A percentile compares a stretch with the other conserved stretches of the same genome.
These are phyloP conservation scores for Synanthedon andrenaeformis DNA, from an alignment of 2,888 invertebrate genomes.

Conservation along the genomic window DNA sequence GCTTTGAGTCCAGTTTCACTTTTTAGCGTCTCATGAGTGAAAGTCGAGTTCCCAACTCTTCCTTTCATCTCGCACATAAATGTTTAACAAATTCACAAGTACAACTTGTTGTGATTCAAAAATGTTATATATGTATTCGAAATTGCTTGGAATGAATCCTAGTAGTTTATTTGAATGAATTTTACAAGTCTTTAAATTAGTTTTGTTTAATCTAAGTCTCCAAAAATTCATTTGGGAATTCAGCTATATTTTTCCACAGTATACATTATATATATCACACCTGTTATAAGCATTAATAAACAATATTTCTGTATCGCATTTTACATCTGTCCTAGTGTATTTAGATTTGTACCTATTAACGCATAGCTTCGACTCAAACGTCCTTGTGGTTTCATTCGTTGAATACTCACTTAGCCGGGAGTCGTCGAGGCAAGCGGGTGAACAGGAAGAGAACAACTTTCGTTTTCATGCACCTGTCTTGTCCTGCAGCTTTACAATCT, in stretches of 20 bases:
- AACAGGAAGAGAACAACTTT: constrained; percentile 70
- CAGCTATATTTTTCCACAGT: no score
- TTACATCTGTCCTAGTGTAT: neutral
- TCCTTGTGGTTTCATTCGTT: constrained; percentile 25
- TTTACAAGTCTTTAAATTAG: no score
- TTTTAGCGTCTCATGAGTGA: constrained; percentile 60
- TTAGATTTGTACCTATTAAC: constrained; percentile 5
- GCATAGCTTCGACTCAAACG: constrained; percentile 12
- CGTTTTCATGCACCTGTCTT: constrained; percentile 67
- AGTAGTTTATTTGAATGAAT: no score
- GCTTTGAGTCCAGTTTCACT: constrained; percentile 59
- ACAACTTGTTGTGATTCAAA: constrained; percentile 10
- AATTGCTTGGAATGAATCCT: neutral
- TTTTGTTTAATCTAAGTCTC: no score
- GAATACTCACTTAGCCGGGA: constrained; percentile 26
- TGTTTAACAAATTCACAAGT: constrained; percentile 23
- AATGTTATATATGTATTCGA: neutral
- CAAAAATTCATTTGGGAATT: no score
- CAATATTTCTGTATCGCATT: neutral
- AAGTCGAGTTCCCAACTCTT: constrained; percentile 57
- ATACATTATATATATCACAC: no score
- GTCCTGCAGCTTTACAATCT: constrained; percentile 45
- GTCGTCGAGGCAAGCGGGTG: constrained; percentile 50
- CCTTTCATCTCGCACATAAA: constrained; percentile 40
- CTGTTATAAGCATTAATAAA: no score